Evolutionary conservation across 2,113 vertebrate genomes (phyloP).

Genomic region (Bostrychus sinensis): DNA sequence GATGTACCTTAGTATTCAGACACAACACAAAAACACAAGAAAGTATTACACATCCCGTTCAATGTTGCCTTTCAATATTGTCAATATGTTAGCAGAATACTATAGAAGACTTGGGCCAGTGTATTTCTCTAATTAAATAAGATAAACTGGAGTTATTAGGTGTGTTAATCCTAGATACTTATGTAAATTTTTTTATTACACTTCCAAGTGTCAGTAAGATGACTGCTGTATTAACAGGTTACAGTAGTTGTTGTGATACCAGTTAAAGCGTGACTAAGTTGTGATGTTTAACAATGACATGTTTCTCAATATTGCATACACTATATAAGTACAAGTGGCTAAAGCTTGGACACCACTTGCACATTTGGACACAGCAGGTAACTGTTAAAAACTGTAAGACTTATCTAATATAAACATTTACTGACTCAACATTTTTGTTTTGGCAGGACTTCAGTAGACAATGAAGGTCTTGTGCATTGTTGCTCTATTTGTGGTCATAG

Average conservation of each 20-base stretch:
- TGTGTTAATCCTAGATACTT: no score
- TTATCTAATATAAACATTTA: not conserved
- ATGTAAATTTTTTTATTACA: not conserved
- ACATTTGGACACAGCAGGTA: not conserved
- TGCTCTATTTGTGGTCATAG: conserved; percentile 37
- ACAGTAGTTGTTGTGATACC: no score
- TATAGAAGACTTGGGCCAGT: not conserved
- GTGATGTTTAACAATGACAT: not conserved
- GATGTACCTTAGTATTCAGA: not conserved
- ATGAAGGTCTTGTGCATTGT: conserved; percentile 42
- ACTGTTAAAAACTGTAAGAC: not conserved
- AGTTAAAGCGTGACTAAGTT: not conserved
- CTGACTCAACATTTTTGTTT: not conserved
- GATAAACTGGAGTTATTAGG: no score
- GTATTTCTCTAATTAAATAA: not conserved
- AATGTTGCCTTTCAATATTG: not conserved
- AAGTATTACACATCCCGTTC: not conserved
- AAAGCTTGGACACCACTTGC: not conserved
- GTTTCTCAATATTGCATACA: conserved; percentile 26
- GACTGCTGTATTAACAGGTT: no score
- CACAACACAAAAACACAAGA: not conserved
- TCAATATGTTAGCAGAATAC: not conserved
- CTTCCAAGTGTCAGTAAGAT: not conserved
- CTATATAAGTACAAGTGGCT: conserved; percentile 31
- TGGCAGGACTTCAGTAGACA: conserved; percentile 14